Conservation (phyloP, 1,140 invertebrate genomes). For the Andrena cerasifolii region DNA sequence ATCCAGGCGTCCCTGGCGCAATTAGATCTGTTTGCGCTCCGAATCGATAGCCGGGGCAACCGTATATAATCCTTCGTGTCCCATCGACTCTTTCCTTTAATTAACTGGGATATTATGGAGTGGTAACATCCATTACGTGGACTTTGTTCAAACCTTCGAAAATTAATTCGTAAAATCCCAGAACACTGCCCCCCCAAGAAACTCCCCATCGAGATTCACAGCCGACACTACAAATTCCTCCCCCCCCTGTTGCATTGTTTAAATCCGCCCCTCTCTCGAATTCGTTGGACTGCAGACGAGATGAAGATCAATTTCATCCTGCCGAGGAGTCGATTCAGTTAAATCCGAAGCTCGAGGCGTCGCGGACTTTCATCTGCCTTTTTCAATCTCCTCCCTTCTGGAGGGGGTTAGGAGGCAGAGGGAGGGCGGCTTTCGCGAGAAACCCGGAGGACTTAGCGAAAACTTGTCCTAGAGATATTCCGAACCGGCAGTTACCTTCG, state of each 20-base stretch:
- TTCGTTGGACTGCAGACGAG: background rate
- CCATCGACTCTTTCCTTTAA: background rate
- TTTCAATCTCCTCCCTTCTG: background rate
- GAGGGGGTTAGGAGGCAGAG: background rate
- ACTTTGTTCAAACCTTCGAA: too few species aligned
- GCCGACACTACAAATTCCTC: too few species aligned
- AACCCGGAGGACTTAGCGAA: conserved; percentile 11
- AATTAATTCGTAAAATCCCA: too few species aligned
- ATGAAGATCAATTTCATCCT: background rate
- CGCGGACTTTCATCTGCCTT: conserved; percentile 6
- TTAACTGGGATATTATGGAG: too few species aligned
- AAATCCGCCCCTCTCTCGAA: background rate
- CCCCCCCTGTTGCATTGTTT: too few species aligned
- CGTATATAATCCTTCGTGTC: background rate
- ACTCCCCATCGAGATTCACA: too few species aligned
- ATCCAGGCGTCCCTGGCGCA: background rate
- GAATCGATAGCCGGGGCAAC: background rate
- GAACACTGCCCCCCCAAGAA: too few species aligned
- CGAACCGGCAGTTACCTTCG: conserved; percentile 30
- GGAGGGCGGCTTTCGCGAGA: background rate
- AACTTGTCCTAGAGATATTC: conserved; percentile 29
- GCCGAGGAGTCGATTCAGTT: background rate
- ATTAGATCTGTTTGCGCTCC: conserved; percentile 1
- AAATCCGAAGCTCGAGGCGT: background rate
- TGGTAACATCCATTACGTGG: too few species aligned